Conservation (phyloP, 2,888 invertebrate species). For the Catocala sponsa region DNA sequence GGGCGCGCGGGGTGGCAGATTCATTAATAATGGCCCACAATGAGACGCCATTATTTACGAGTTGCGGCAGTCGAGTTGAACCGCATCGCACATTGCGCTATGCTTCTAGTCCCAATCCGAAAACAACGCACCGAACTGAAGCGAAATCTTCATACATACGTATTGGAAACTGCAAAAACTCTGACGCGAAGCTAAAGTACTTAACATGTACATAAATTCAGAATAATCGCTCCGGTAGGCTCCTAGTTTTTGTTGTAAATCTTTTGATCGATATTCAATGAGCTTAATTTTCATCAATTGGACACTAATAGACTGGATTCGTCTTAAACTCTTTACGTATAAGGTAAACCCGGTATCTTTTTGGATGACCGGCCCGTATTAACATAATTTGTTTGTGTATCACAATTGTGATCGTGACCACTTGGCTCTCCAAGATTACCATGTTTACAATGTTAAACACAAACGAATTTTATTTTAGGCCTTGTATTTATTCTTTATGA, state of each 20-base stretch:
- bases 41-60: conserved; percentile 87
- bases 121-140: conserved; percentile 40
- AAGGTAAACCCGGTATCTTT: conserved; percentile 59
- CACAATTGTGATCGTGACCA: conserved; percentile 37
- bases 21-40: conserved; percentile 87
- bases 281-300: conserved; percentile 69
- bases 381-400: conserved; percentile 26
- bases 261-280: conserved; percentile 62
- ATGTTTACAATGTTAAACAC: background rate
- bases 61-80: conserved; percentile 76
- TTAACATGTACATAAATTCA: conserved; percentile 24
- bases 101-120: conserved; percentile 55
- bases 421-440: conserved; percentile 12
- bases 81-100: conserved; percentile 69
- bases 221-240: conserved; percentile 22
- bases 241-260: conserved; percentile 51
- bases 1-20: conserved; percentile 76
- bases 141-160: conserved; percentile 28
- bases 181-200: conserved; percentile 22
- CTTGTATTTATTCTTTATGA: background rate
- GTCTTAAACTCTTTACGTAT: conserved; percentile 54
- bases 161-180: conserved; percentile 27
- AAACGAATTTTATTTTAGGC: background rate
- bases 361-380: conserved; percentile 49
- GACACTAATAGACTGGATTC: conserved; percentile 64